Percentiles rank a stretch among this genome's conserved stretches.
phyloP scores from a whole-genome alignment of 2,888 invertebrate species.

The Odontothrips loti region DNA sequence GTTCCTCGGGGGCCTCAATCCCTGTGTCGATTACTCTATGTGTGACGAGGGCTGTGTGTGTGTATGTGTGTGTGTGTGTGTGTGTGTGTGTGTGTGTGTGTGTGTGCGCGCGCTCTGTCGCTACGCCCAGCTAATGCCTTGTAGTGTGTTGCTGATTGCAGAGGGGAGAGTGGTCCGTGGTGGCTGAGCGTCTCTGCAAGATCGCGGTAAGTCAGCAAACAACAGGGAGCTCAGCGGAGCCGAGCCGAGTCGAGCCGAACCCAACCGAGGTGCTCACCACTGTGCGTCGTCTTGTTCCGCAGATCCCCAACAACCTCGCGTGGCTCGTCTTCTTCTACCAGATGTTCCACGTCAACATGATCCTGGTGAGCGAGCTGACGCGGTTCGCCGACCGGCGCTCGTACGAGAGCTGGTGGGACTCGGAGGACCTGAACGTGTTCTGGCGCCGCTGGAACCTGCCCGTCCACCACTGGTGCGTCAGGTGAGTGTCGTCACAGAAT shows the following conservation, averaged over 20 bases:
- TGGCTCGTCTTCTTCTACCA: constrained; percentile 20
- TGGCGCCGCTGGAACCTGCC: constrained; percentile 17
- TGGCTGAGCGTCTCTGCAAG: background rate
- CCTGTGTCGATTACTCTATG: too few relatives aligned
- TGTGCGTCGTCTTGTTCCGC: background rate
- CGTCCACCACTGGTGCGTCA: constrained; percentile 8
- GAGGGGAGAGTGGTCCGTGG: background rate
- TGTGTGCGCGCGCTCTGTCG: background rate
- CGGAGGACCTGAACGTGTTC: constrained; percentile 12
- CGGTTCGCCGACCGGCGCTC: constrained; percentile 16
- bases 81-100: too few relatives aligned
- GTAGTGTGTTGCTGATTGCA: background rate
- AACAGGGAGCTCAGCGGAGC: too few relatives aligned
- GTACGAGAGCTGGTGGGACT: constrained; percentile 22
- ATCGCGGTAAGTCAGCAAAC: background rate
- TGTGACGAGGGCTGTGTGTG: too few relatives aligned
- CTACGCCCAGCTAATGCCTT: background rate
- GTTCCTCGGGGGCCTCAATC: too few relatives aligned
- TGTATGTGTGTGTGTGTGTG: too few relatives aligned
- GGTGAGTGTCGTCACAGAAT: background rate
- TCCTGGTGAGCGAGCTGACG: constrained; percentile 25
- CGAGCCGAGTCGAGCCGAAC: too few relatives aligned
- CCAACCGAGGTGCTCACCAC: too few relatives aligned
- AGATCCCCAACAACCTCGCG: constrained; percentile 1
- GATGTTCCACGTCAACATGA: constrained; percentile 24